Conservation (phyloP, 2,888 invertebrate genomes). For the Parochlus steinenii region DNA sequence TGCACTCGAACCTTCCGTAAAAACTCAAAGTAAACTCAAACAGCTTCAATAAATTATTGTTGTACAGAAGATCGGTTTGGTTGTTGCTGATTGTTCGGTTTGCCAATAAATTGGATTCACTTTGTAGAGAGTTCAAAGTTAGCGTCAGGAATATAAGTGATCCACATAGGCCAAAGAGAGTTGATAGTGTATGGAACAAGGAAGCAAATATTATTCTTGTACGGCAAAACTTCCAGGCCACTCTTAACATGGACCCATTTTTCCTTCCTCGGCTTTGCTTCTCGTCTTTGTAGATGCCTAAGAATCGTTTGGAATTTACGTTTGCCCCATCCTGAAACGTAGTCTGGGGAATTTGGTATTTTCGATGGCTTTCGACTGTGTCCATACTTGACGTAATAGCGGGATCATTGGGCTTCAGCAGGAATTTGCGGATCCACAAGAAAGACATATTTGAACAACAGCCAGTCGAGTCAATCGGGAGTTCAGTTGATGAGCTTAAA, state of each 20-base stretch:
- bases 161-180: constrained; percentile 8
- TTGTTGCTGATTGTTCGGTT: background rate
- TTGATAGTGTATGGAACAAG: constrained; percentile 12
- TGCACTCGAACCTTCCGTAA: constrained; percentile 2
- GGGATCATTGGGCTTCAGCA: constrained; percentile 1
- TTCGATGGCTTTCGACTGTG: background rate
- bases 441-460: constrained; percentile 14
- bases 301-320: constrained; percentile 13
- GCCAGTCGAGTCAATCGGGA: constrained; percentile 13
- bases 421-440: constrained; percentile 12
- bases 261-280: constrained; percentile 12
- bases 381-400: constrained; percentile 7
- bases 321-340: constrained; percentile 12
- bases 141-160: constrained; percentile 10
- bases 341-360: constrained; percentile 1
- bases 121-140: constrained; percentile 5
- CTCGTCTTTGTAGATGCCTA: constrained; percentile 14
- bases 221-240: constrained; percentile 14
- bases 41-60: constrained; percentile 6
- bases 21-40: constrained; percentile 5
- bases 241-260: constrained; percentile 12
- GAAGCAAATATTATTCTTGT: constrained; percentile 13
- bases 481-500: constrained; percentile 6
- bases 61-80: background rate
- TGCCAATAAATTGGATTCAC: background rate